phyloP scores from a whole-genome alignment of 2,797 vertebrate species.

The Tenualosa thibaudeaui region DNA sequence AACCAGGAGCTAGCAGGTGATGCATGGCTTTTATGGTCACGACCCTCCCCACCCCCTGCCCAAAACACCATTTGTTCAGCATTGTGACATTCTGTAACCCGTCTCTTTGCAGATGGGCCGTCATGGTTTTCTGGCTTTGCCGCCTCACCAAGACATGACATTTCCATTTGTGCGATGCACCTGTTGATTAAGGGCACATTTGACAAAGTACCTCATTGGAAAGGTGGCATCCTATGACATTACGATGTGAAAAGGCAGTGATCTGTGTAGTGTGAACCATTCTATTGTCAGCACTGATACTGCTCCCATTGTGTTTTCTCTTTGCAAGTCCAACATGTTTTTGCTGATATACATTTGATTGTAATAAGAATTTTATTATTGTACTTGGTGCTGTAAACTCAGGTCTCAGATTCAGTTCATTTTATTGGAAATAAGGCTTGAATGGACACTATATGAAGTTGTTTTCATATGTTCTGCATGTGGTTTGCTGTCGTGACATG shows the following conservation, averaged over 20 bases:
- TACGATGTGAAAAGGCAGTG: background rate
- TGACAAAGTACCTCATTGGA: background rate
- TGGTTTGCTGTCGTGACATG: background rate
- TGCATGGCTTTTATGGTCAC: background rate
- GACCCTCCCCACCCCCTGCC: background rate
- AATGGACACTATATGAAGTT: background rate
- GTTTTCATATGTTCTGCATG: background rate
- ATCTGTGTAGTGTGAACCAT: background rate
- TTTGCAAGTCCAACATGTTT: background rate
- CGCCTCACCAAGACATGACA: background rate
- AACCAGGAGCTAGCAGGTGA: background rate
- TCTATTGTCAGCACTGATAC: background rate
- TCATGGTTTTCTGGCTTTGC: background rate
- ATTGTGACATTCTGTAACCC: background rate
- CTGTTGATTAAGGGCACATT: background rate
- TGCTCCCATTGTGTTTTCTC: background rate
- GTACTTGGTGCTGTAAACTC: background rate
- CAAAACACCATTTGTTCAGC: background rate
- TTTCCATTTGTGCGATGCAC: background rate
- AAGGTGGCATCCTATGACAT: background rate
- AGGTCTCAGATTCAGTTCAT: background rate
- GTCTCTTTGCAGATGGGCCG: background rate
- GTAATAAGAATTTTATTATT: background rate
- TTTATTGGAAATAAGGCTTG: background rate
- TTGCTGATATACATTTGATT: background rate